Conservation (phyloP, 2,888 invertebrate genomes). For the Atrina japonica region DNA sequence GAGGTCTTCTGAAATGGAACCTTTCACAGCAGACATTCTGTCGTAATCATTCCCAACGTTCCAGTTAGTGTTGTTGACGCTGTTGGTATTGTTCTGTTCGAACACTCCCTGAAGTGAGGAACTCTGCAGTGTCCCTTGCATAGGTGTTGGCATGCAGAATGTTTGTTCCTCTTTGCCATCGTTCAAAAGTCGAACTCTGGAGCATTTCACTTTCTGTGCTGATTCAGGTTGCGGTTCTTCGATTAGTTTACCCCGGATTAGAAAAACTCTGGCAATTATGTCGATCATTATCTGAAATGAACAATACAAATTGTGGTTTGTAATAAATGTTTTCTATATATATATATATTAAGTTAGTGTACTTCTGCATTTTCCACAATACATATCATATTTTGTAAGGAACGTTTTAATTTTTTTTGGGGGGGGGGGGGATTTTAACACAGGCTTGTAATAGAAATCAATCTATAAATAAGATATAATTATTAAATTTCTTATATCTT, state of each 20-base stretch:
- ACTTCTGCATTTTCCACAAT: too few species aligned
- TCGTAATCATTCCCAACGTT: conserved; percentile 24
- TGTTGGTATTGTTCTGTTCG: conserved; percentile 37
- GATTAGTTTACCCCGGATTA: conserved; percentile 61
- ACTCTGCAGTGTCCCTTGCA: conserved; percentile 19
- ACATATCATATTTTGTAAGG: too few species aligned
- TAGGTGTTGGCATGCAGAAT: conserved; percentile 20
- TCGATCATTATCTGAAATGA: conserved; percentile 71
- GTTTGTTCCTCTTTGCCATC: conserved; percentile 60
- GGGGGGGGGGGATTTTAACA: too few species aligned
- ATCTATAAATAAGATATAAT: too few species aligned
- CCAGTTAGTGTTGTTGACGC: conserved; percentile 35
- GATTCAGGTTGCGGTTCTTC: conserved; percentile 54
- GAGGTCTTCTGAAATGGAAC: conserved; percentile 61
- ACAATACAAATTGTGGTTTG: too few species aligned
- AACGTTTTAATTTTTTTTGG: too few species aligned
- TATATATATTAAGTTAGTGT: background rate
- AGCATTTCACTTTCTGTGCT: conserved; percentile 44
- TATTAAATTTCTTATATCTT: too few species aligned
- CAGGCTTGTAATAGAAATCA: too few species aligned
- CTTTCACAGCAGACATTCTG: conserved; percentile 6
- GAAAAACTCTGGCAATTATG: conserved; percentile 64
- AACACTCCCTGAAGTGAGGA: conserved; percentile 15
- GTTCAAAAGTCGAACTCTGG: conserved; percentile 59
- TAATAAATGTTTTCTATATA: background rate